phyloP scores from a whole-genome alignment of 64 coral and sea anemone genomes.

The Acropora tenuis region DNA sequence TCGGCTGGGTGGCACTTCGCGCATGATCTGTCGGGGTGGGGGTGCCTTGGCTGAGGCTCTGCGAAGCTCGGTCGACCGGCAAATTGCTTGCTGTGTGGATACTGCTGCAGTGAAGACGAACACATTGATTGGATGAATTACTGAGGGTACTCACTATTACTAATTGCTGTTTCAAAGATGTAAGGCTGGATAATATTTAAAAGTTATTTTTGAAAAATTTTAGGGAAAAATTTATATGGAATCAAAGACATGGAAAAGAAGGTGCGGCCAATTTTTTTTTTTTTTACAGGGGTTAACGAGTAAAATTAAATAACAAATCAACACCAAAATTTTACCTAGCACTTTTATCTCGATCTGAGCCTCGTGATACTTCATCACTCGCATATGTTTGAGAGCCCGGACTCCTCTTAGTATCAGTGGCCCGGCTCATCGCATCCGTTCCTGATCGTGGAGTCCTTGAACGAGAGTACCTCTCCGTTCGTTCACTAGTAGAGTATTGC shows the following conservation, averaged over 20 bases:
- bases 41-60: neutral
- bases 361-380: constrained; percentile 8
- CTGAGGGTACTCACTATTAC: too few relatives aligned
- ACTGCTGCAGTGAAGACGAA: neutral
- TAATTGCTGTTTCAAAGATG: too few relatives aligned
- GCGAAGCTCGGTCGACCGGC: constrained; percentile 21
- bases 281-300: too few relatives aligned
- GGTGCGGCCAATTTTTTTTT: too few relatives aligned
- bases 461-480: constrained; percentile 39
- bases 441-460: constrained; percentile 47
- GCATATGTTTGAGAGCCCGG: neutral
- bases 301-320: neutral
- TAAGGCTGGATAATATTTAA: too few relatives aligned
- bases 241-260: too few relatives aligned
- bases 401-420: constrained; percentile 9
- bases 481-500: constrained; percentile 24
- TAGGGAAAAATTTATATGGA: too few relatives aligned
- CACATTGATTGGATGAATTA: too few relatives aligned
- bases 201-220: too few relatives aligned
- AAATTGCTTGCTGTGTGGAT: constrained; percentile 59
- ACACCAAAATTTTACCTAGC: neutral
- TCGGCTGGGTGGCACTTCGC: neutral
- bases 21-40: constrained; percentile 30
- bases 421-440: constrained; percentile 13
- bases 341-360: constrained; percentile 14